Percentiles rank a stretch among this genome's conserved stretches.
Conservation (phyloP, 2,797 vertebrate species). For the Oreortyx pictus region DNA sequence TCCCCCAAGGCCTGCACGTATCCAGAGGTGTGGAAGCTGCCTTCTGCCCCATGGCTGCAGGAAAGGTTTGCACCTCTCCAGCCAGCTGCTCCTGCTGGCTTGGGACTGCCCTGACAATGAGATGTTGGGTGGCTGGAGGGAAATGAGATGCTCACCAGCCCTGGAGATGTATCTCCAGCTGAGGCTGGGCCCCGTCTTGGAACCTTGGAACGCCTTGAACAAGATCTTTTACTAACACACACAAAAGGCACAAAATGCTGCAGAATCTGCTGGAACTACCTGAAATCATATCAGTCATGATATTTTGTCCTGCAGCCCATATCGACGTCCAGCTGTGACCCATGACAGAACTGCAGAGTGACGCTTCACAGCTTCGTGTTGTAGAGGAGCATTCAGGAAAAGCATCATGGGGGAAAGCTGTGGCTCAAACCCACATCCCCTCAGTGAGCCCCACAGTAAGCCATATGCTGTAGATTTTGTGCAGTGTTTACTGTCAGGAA, state of each 20-base stretch:
- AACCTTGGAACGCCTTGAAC: background rate
- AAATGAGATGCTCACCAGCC: background rate
- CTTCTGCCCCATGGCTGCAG: accelerated
- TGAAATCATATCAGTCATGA: background rate
- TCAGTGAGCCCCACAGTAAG: no score
- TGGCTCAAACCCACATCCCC: background rate
- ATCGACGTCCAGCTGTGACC: background rate
- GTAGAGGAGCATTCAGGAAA: background rate
- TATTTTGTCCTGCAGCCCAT: background rate
- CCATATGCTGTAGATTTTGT: background rate
- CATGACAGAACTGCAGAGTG: background rate
- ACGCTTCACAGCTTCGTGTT: background rate
- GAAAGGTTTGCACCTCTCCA: background rate
- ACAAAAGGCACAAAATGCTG: background rate
- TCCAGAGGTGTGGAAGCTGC: background rate
- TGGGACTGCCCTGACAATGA: background rate
- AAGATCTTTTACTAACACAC: background rate
- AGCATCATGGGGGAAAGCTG: background rate
- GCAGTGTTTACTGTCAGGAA: background rate
- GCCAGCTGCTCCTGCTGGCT: background rate
- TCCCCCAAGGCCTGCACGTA: background rate
- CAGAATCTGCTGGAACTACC: background rate
- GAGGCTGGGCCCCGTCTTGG: background rate
- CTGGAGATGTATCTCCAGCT: background rate
- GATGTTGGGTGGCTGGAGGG: background rate